A percentile compares a stretch with the other conserved stretches of the same genome.
Evolutionary conservation across 1,140 invertebrate genomes (phyloP).

Genomic region (Stratiolaelaps scimitus): DNA sequence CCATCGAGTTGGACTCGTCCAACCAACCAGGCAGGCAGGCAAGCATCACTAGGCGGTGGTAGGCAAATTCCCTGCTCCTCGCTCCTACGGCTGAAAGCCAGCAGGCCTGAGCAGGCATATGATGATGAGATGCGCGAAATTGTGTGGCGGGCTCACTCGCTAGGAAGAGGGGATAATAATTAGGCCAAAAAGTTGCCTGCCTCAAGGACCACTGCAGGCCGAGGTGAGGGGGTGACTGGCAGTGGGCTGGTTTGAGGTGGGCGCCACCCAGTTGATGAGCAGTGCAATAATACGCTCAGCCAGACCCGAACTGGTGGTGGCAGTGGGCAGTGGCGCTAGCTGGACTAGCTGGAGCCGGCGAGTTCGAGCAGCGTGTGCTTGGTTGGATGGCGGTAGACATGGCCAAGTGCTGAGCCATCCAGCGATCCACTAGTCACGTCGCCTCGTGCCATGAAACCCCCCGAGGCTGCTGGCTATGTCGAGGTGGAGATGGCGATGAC

Average conservation of each 20-base stretch:
- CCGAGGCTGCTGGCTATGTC: too few relatives aligned
- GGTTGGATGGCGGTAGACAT: too few relatives aligned
- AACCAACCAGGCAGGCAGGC: conserved; percentile 6
- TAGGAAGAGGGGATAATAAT: conserved; percentile 11
- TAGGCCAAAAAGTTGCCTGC: conserved; percentile 27
- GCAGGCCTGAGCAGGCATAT: background rate
- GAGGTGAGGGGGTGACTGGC: background rate
- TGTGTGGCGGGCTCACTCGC: conserved; percentile 5
- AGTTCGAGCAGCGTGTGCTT: too few relatives aligned
- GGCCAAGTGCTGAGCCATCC: too few relatives aligned
- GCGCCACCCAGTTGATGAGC: too few relatives aligned
- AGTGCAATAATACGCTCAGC: too few relatives aligned
- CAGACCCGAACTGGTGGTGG: too few relatives aligned
- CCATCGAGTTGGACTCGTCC: conserved; percentile 1
- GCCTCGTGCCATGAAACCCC: too few relatives aligned
- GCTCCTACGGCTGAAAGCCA: background rate
- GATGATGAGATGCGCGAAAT: background rate
- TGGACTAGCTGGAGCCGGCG: too few relatives aligned
- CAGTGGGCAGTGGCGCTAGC: too few relatives aligned
- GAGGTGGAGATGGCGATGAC: conserved; percentile 10
- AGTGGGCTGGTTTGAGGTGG: background rate
- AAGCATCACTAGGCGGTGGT: background rate
- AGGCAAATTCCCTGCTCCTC: background rate
- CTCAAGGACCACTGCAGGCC: background rate
- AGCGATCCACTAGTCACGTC: too few relatives aligned